Percentiles rank a stretch among this genome's conserved stretches.
Evolutionary conservation across 2,797 vertebrate species (phyloP).

Genomic region (Scolopax bukidnonensis): DNA sequence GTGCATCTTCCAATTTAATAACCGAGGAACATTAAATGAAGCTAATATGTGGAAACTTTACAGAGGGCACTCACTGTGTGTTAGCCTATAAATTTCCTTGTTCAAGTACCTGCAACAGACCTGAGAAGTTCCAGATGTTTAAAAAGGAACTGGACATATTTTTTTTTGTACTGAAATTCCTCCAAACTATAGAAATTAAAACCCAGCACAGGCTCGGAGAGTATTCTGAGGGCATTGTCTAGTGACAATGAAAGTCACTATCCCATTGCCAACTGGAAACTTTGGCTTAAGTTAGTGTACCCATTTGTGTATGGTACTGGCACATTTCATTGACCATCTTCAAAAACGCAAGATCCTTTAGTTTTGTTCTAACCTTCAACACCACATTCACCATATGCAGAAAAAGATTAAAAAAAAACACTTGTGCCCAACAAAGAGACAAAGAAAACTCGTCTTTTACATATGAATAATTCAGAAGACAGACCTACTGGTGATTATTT

Average conservation of each 20-base stretch:
- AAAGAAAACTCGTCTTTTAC: conserved; percentile 10
- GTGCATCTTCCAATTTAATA: background rate
- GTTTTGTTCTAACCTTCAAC: background rate
- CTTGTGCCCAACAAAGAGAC: background rate
- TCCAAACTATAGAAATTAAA: background rate
- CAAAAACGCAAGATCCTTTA: background rate
- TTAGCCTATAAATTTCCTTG: background rate
- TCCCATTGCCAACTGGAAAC: background rate
- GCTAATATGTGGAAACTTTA: background rate
- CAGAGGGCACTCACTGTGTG: background rate
- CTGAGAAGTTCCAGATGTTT: background rate
- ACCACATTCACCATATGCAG: background rate
- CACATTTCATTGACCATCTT: background rate
- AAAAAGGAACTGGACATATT: background rate
- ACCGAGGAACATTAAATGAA: background rate
- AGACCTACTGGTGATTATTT: conserved; percentile 8
- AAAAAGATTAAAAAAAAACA: background rate
- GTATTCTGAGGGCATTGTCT: background rate
- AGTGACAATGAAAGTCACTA: background rate
- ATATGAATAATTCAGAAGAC: conserved; percentile 20
- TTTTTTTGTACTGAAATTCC: background rate
- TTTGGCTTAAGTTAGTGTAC: background rate
- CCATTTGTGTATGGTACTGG: background rate
- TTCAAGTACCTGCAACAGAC: background rate
- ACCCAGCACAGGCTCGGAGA: background rate